Base-by-base conservation (phyloP, 2,888 invertebrate genomes). In the Drosophila macrospina region DNA sequence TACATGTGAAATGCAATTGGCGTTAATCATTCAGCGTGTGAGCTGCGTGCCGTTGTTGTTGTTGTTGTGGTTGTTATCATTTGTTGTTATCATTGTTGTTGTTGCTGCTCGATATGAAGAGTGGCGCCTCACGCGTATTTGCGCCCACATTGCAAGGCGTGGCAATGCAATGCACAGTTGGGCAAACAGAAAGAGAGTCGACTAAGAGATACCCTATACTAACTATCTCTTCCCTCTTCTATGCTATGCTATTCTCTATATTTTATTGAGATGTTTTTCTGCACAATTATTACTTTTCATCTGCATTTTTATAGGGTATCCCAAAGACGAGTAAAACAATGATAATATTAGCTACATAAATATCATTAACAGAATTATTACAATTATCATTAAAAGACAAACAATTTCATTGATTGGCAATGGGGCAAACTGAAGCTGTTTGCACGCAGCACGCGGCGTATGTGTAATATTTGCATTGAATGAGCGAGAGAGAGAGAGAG, bases 21-120 rank as follows among this genome's bases (percentile, higher is more conserved):
- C 47, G 47, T 64, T 76, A 77, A 77, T 77, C 77, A 77, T 55
- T 68, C 37, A 59, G 59, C 66, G 73, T 76, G 70, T 66, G 76
- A 63, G 76, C 60, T 77, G 76, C 74, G 74, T 67, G 76, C 66
- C 50, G 54, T 51, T 73, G 55, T 55, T 48, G 52, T 39, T 1
- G n/a, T 41, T 41, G 41, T 41, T 41, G 24, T 41, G n/a, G 41
- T 20, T 20, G 20, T 16, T 10, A 5, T 39, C 2, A 1, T 34
- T 4, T 30, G 11, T 39, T 5, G 11, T 34, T 28, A 28, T 16
- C 11, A 26, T n/a, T 51, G 26, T 28, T 28, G 8, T 28, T 28
- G 13, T 10, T 41, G 41, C 15, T 45, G 15, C 10, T 10, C 11
- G 30, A 36, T 62, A 41, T 63, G 56, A 64, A 47, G 47, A 57